Conservation (phyloP, 2,113 vertebrate species). For the Pygoscelis antarcticus region DNA sequence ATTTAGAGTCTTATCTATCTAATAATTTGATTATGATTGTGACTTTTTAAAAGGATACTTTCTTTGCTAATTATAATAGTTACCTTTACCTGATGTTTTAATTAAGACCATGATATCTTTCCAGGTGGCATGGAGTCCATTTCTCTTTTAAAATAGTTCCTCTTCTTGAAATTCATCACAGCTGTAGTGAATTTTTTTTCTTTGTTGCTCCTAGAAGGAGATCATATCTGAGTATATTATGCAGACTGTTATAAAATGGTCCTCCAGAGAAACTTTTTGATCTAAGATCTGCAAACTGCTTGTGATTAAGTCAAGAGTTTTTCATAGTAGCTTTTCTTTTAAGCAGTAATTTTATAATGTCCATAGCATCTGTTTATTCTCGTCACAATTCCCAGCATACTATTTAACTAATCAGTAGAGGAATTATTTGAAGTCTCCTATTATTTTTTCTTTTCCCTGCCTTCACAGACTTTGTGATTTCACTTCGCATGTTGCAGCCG, state of each 20-base stretch:
- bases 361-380: not conserved
- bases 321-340: not conserved
- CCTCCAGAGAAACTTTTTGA: not conserved
- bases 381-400: not conserved
- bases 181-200: not conserved
- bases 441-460: not conserved
- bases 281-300: not conserved
- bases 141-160: not conserved
- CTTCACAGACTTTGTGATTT: not conserved
- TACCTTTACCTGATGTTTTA: not conserved
- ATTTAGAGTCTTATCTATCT: not conserved
- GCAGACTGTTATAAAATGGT: not conserved
- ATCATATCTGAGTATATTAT: not conserved
- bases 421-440: not conserved
- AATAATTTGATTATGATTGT: not conserved
- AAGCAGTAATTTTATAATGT: not conserved
- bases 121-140: not conserved
- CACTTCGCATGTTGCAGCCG: not conserved
- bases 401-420: not conserved
- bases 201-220: not conserved
- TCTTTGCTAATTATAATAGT: not conserved
- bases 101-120: not conserved
- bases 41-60: not conserved
- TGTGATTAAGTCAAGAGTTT: not conserved
- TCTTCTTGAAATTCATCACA: not conserved